Evolutionary conservation across 2,888 invertebrate genomes (phyloP).

Genomic region (Gnatocerus cornutus): DNA sequence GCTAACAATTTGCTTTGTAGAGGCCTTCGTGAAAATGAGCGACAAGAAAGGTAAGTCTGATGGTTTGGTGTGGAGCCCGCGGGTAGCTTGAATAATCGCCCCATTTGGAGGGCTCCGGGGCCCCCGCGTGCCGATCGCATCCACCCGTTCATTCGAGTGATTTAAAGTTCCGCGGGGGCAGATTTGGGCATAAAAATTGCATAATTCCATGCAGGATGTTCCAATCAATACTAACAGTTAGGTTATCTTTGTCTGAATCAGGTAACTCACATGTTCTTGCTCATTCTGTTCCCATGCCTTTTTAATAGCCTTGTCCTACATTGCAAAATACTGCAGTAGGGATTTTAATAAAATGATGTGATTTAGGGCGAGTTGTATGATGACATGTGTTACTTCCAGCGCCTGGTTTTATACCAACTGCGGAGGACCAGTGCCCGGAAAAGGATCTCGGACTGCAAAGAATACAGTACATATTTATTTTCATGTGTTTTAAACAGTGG

Average conservation of each 20-base stretch:
- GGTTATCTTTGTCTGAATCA: conserved; percentile 68
- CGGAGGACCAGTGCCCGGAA: conserved; percentile 60
- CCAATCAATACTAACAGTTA: conserved; percentile 69
- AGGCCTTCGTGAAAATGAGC: conserved; percentile 54
- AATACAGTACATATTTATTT: conserved; percentile 73
- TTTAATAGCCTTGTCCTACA: conserved; percentile 71
- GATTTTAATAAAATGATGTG: conserved; percentile 61
- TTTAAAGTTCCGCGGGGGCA: conserved; percentile 44
- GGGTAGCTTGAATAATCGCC: not conserved
- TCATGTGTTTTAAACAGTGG: conserved; percentile 73
- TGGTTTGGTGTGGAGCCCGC: not conserved
- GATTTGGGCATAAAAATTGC: conserved; percentile 61
- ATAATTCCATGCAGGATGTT: conserved; percentile 69
- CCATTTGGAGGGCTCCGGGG: conserved; percentile 5
- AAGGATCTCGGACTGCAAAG: conserved; percentile 61
- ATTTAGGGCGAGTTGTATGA: conserved; percentile 68
- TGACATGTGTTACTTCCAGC: conserved; percentile 71
- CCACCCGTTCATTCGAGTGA: conserved; percentile 36
- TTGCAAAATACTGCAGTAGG: conserved; percentile 69
- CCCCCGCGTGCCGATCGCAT: conserved; percentile 12
- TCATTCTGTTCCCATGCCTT: conserved; percentile 65
- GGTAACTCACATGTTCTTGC: conserved; percentile 66
- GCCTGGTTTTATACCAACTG: conserved; percentile 65
- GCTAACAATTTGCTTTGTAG: conserved; percentile 10
- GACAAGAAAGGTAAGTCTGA: conserved; percentile 65